Evolutionary conservation across 2,113 vertebrate species (phyloP).

Genomic region (Apaloderma vittatum): DNA sequence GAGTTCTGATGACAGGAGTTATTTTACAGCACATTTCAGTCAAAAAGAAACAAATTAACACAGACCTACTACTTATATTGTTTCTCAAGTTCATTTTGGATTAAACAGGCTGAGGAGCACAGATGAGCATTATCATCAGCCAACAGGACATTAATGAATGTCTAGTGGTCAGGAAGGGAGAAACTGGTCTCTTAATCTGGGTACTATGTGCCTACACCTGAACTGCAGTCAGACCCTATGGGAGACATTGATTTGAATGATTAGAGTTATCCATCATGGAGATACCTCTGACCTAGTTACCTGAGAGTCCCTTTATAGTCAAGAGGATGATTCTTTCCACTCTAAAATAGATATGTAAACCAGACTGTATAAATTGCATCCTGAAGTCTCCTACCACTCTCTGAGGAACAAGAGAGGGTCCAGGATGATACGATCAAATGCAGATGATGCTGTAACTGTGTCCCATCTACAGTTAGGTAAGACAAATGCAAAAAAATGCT

Average conservation of each 20-base stretch:
- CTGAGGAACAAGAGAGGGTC: not conserved
- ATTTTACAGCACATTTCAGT: not conserved
- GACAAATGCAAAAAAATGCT: not conserved
- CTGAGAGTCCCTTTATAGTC: not conserved
- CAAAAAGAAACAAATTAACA: not conserved
- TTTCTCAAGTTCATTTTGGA: not conserved
- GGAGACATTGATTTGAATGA: not conserved
- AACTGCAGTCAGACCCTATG: not conserved
- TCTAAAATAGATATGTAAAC: not conserved
- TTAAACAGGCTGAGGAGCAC: not conserved
- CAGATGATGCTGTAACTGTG: not conserved
- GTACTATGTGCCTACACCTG: not conserved
- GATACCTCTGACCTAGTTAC: not conserved
- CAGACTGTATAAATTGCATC: not conserved
- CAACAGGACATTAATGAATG: not conserved
- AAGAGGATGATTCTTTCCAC: not conserved
- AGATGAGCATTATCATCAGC: rapidly evolving
- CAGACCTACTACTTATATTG: not conserved
- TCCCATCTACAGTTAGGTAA: not conserved
- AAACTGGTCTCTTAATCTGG: not conserved
- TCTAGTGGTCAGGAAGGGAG: not conserved
- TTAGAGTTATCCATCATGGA: not conserved
- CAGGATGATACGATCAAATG: not conserved
- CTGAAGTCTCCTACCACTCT: not conserved
- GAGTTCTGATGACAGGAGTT: not conserved